Percentiles rank a stretch among this genome's conserved stretches.
phyloP scores from a whole-genome alignment of 2,797 vertebrate genomes.

The Sebastes elongatus region DNA sequence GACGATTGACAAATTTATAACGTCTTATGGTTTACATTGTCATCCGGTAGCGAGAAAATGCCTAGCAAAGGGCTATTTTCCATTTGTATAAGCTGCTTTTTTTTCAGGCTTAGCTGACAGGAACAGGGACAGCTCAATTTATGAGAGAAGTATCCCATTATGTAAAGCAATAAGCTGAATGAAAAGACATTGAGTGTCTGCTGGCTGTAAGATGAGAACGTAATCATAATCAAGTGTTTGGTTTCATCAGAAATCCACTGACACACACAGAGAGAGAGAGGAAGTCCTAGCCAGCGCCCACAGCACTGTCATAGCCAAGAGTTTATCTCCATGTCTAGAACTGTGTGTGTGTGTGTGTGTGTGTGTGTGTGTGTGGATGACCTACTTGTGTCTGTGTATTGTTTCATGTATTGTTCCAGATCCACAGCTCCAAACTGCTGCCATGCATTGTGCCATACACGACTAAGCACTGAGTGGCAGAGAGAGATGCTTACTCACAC shows the following conservation, averaged over 20 bases:
- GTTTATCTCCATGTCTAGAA: constrained; percentile 13
- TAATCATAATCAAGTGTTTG: constrained; percentile 33
- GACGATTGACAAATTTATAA: neutral
- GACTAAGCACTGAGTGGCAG: constrained; percentile 56
- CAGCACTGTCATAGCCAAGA: neutral
- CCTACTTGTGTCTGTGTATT: constrained; percentile 63
- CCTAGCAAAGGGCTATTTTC: neutral
- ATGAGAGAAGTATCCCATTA: neutral
- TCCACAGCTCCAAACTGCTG: constrained; percentile 47
- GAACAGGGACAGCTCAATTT: neutral
- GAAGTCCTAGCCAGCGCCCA: neutral
- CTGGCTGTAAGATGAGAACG: constrained; percentile 13
- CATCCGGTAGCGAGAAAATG: neutral
- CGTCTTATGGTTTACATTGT: neutral
- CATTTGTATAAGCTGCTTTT: neutral
- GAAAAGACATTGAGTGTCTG: neutral
- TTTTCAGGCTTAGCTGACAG: neutral
- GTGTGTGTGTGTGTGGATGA: constrained; percentile 21
- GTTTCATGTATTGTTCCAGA: constrained; percentile 60
- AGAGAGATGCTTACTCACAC: constrained; percentile 59
- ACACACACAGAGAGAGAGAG: neutral
- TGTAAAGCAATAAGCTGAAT: constrained; percentile 12
- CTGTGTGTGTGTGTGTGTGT: neutral
- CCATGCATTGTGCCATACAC: constrained; percentile 44
- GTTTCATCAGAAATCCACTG: constrained; percentile 31